These are phyloP conservation scores for Drosophila sturtevanti DNA, from an alignment of 1,140 invertebrate genomes.

Conservation along the genomic window DNA sequence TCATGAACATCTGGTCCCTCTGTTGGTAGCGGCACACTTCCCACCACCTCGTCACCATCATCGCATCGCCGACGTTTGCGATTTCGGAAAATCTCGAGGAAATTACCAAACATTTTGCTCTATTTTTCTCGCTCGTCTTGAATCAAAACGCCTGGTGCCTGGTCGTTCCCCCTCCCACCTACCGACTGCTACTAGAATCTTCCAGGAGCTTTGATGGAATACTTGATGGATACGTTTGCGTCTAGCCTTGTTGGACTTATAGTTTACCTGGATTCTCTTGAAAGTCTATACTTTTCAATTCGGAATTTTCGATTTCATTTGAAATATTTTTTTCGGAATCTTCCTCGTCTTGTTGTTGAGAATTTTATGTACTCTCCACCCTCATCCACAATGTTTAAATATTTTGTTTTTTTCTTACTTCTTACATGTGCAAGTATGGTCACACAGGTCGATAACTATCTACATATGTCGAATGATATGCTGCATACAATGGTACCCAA, in stretches of 20 bases:
- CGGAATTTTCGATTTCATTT: not conserved
- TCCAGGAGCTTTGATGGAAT: conserved; percentile 33
- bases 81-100: conserved; percentile 72
- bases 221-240: not conserved
- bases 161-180: not conserved
- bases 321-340: not conserved
- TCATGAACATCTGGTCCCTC: conserved; percentile 15
- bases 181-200: conserved; percentile 33
- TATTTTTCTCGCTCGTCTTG: not conserved
- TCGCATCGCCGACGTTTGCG: conserved; percentile 71
- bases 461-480: not conserved
- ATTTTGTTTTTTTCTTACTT: not conserved
- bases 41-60: conserved; percentile 2
- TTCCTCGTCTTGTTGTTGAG: not conserved
- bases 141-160: not conserved
- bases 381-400: not conserved
- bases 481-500: no score
- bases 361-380: not conserved
- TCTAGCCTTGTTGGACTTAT: not conserved
- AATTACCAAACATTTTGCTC: conserved; percentile 67
- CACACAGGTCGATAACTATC: not conserved
- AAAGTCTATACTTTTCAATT: not conserved
- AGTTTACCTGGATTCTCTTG: not conserved
- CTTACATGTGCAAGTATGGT: not conserved
- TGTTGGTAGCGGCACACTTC: conserved; percentile 1